A percentile compares a stretch with the other conserved stretches of the same genome.
phyloP scores from a whole-genome alignment of 2,888 invertebrate species.

The Holacanthella duospinosa region DNA sequence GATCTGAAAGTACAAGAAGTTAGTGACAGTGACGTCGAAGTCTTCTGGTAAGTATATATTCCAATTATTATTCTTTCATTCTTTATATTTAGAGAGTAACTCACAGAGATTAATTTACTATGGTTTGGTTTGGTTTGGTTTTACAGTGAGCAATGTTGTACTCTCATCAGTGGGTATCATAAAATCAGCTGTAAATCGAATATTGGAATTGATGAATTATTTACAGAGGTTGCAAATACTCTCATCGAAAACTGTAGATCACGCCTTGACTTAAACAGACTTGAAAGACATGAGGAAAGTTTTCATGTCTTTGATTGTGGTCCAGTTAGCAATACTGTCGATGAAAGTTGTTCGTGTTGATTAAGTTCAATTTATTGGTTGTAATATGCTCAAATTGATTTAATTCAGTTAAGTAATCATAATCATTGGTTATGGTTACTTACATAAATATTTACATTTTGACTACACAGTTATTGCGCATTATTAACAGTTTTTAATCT shows the following conservation, averaged over 20 bases:
- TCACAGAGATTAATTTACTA: no score
- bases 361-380: neutral
- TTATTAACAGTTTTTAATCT: no score
- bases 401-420: neutral
- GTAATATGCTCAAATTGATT: neutral
- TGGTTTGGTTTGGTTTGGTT: slow-evolving; percentile 9
- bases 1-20: slow-evolving; percentile 55
- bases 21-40: slow-evolving; percentile 27
- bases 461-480: no score
- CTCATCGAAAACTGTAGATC: slow-evolving; percentile 41
- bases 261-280: slow-evolving; percentile 14
- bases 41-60: slow-evolving; percentile 22
- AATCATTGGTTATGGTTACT: no score
- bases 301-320: neutral
- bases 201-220: slow-evolving; percentile 80
- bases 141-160: slow-evolving; percentile 69
- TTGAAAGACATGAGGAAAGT: neutral
- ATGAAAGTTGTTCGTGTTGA: neutral
- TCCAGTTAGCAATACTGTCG: neutral
- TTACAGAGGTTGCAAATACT: slow-evolving; percentile 71
- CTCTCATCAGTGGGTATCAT: slow-evolving; percentile 74
- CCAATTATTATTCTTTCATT: neutral
- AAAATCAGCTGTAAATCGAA: slow-evolving; percentile 83
- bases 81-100: neutral
- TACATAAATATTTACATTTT: no score